Evolutionary conservation across 2,888 invertebrate species (phyloP).

Genomic region (Mycalesis mineus): DNA sequence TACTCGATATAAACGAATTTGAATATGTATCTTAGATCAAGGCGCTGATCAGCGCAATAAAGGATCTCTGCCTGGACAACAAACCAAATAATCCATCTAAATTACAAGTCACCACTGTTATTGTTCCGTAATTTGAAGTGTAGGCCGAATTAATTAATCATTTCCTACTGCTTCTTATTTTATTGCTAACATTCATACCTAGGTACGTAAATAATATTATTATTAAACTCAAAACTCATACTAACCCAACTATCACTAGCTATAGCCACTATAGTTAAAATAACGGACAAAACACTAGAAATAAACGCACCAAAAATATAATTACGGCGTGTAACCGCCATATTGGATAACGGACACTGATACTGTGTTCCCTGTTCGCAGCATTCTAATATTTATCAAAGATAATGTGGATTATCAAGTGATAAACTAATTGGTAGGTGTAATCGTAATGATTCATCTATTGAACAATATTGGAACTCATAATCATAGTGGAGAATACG

Average conservation of each 20-base stretch:
- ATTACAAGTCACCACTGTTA: too few relatives aligned
- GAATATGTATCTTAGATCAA: too few relatives aligned
- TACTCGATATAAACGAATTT: too few relatives aligned
- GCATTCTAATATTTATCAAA: constrained; percentile 18
- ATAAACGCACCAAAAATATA: constrained; percentile 66
- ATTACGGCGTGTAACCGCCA: constrained; percentile 66
- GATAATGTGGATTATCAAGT: constrained; percentile 28
- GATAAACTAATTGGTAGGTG: constrained; percentile 27
- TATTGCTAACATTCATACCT: too few relatives aligned
- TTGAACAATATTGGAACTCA: not conserved
- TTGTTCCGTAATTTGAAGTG: too few relatives aligned
- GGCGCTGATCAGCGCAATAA: too few relatives aligned
- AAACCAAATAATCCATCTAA: too few relatives aligned
- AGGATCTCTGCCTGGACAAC: too few relatives aligned
- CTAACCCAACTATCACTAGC: constrained; percentile 71
- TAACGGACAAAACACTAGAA: constrained; percentile 54
- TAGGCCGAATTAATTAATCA: too few relatives aligned
- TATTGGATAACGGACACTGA: constrained; percentile 39
- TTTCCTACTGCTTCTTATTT: too few relatives aligned
- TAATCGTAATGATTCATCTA: constrained; percentile 18
- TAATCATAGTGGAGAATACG: not conserved
- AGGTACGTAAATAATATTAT: too few relatives aligned
- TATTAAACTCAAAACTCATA: constrained; percentile 24
- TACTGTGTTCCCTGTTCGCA: constrained; percentile 20
- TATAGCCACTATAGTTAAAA: constrained; percentile 54